Base-by-base conservation (phyloP, 2,797 vertebrate genomes). In the Neopelma chrysocephalum region DNA sequence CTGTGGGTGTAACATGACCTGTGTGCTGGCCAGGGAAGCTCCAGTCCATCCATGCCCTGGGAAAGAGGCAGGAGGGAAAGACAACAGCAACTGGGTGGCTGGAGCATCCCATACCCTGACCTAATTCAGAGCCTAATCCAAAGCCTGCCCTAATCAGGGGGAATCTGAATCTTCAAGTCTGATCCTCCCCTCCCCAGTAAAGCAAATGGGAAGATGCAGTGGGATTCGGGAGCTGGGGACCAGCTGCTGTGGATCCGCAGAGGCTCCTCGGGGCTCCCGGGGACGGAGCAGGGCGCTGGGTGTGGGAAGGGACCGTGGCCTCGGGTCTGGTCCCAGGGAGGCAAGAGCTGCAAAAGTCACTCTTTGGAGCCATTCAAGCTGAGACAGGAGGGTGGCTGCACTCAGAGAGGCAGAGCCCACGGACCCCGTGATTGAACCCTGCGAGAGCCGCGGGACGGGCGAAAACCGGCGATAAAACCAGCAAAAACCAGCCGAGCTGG, bases 51-150 rank as follows among this genome's bases (percentile, higher is more conserved):
- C 8, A 0, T 4, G 45, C 13, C 73, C 34, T 4, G 1, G 82
- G 70, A 20, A 72, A 70, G 53, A 56, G 0, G 38, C 8, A 5
- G 69, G 69, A 73, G 21, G 57, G 15, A 48, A 72, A 26, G 19
- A 57, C 0, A 3, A n/a, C 72, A 82, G 77, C 40, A 3, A 48
- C 1, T 0, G 7, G 25, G 76, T 87, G 50, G 79, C 45, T 56
- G 66, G 77, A 47, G 18, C 27, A 75, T n/a, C 32, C 65, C 56
- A 12, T 3, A 8, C 6, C 42, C 94, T 91, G 96, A 88, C 94
- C 92, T 93, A 93, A 81, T 94, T 91, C 89, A 86, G 69, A 78
- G 62, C 69, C 92, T 87, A 78, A 96, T 81, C 87, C 95, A 81
- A 78, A 96, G 69, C 72, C 76, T 84, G 86, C 11, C 83, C 85